Base-by-base conservation (phyloP, 2,113 vertebrate genomes). In the Patagioenas fasciata region DNA sequence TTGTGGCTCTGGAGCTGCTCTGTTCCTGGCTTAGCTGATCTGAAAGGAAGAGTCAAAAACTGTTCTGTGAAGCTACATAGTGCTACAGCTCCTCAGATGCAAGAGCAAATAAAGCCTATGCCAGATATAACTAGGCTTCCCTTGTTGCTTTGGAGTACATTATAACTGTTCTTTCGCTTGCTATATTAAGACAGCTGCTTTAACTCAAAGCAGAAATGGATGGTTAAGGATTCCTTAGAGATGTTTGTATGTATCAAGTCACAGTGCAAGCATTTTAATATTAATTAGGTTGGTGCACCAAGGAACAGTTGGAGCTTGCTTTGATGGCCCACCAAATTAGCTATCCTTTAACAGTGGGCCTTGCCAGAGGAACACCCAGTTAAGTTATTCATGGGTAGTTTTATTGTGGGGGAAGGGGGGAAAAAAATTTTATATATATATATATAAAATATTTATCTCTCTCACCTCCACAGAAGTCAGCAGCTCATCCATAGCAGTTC, bases 121-220 rank as follows among this genome's bases (percentile, higher is more conserved):
- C 48, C 91, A 91, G 81, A 75, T n/a, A 60, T 89, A 89, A 92
- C 75, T 92, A 92, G 65, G 74, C 83, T 96, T 87, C 38, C 13
- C 34, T 81, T 69, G 61, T 44, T 86, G 57, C 86, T 93, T 86
- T 77, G 84, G 73, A 93, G 80, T 38, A 64, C 29, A 65, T 79
- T 74, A 75, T 69, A 86, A 91, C 60, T 56, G 51, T 58, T 83
- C 88, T 84, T 92, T 88, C 67, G 44, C 88, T 70, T 51, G 36
- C 96, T 93, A 51, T 77, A 86, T 89, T 84, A 89, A 86, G 86
- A 64, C 53, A 91, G 86, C 57, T 89, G 65, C 61, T 96, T 91
- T 81, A 89, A 78, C 47, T 89, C 56, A 60, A 75, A 93, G 77
- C 44, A 92, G 31, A 92, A 95, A 91, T 17, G 65, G 80, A 80